Conservation (phyloP, 2,888 invertebrate genomes). For the Nomada flava region DNA sequence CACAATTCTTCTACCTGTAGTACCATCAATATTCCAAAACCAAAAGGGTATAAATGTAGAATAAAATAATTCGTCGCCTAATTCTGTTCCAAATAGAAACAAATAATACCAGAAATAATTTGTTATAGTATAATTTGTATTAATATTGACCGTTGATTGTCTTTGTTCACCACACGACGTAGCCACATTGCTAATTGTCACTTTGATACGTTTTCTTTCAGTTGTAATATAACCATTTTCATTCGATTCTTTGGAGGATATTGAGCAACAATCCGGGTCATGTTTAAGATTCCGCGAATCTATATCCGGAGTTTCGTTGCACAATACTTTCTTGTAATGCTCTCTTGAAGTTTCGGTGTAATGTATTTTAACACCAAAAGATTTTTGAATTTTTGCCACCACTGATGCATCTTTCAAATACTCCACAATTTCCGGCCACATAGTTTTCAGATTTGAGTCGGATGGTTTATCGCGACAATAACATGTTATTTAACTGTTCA, state of each 20-base stretch:
- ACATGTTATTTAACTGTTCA: constrained; percentile 32
- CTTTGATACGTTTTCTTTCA: constrained; percentile 36
- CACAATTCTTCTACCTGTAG: constrained; percentile 92
- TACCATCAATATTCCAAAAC: constrained; percentile 97
- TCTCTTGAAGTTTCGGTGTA: constrained; percentile 37
- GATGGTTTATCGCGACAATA: constrained; percentile 32
- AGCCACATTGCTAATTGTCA: constrained; percentile 61
- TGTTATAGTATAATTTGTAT: constrained; percentile 86
- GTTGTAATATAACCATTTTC: constrained; percentile 54
- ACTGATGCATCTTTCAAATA: constrained; percentile 91
- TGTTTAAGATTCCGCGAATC: constrained; percentile 9
- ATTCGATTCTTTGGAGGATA: constrained; percentile 34
- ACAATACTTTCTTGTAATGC: neutral
- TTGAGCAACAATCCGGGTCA: neutral
- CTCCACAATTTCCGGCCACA: constrained; percentile 85
- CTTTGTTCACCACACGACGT: constrained; percentile 13
- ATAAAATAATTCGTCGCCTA: constrained; percentile 97
- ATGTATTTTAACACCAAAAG: constrained; percentile 89
- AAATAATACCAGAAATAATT: constrained; percentile 94
- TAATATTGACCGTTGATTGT: constrained; percentile 73
- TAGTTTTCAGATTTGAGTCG: constrained; percentile 51
- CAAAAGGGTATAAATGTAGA: constrained; percentile 96
- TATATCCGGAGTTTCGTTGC: neutral
- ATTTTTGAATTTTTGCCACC: constrained; percentile 91
- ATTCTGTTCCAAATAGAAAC: constrained; percentile 92